Percentiles rank a stretch among this genome's conserved stretches.
These are phyloP conservation scores for Erebia ligea DNA, from an alignment of 2,888 invertebrate genomes.

Conservation along the genomic window DNA sequence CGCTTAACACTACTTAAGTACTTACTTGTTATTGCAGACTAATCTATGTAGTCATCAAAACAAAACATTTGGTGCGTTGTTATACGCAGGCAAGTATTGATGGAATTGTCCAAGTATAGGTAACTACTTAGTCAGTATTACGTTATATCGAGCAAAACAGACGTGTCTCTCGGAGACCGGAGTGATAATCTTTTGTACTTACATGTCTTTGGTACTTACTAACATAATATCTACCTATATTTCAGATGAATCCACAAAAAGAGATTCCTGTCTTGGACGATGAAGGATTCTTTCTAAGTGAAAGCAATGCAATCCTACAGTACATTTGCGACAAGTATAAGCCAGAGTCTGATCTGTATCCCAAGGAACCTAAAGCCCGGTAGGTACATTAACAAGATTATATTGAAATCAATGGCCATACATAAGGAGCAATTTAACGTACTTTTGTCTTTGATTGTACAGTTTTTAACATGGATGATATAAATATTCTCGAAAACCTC, in stretches of 20 bases:
- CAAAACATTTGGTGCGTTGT: no score
- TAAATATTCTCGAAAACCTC: background rate
- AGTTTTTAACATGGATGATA: background rate
- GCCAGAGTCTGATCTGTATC: conserved; percentile 86
- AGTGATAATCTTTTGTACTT: background rate
- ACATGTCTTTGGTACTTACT: background rate
- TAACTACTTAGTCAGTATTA: no score
- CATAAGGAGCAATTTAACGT: no score
- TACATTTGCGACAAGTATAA: conserved; percentile 91
- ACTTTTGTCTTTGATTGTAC: no score
- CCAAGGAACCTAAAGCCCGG: conserved; percentile 85
- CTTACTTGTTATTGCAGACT: no score
- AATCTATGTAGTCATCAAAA: no score
- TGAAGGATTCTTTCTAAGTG: conserved; percentile 89
- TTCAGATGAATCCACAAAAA: conserved; percentile 89
- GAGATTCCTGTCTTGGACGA: conserved; percentile 92
- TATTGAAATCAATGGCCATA: background rate
- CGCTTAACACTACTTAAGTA: no score
- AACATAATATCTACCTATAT: background rate
- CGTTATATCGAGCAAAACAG: no score
- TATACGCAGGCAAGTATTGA: no score
- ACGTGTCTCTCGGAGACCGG: no score
- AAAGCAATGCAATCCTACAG: conserved; percentile 87
- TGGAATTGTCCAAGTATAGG: no score
- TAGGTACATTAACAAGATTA: conserved; percentile 34